These are phyloP conservation scores for Pseudochirops corinnae DNA, from an alignment of 2,797 vertebrate genomes.

Conservation along the genomic window DNA sequence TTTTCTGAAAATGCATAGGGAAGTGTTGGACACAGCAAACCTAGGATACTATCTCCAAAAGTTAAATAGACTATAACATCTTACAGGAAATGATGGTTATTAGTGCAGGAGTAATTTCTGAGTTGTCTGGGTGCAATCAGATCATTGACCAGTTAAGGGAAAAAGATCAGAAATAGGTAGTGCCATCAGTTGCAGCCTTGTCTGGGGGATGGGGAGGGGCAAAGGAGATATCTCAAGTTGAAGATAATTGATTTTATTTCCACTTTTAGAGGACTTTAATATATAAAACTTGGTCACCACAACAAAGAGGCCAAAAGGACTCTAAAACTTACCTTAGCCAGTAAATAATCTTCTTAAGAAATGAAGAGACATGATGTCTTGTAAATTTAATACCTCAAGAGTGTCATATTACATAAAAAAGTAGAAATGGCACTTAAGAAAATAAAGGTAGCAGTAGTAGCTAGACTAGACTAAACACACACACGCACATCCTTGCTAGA, in stretches of 20 bases:
- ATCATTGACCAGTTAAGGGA: not conserved
- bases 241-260: not conserved
- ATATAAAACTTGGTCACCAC: not conserved
- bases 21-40: not conserved
- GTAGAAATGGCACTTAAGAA: not conserved
- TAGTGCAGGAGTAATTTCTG: not conserved
- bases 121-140: not conserved
- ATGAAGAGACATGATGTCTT: not conserved
- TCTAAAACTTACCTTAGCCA: not conserved
- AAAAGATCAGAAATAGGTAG: not conserved
- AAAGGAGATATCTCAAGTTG: not conserved
- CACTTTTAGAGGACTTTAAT: not conserved
- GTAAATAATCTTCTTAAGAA: not conserved
- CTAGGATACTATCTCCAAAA: not conserved
- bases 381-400: not conserved
- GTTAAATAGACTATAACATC: not conserved
- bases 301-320: not conserved
- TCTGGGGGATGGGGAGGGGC: not conserved
- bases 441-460: not conserved
- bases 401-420: not conserved
- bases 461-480: not conserved
- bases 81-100: not conserved
- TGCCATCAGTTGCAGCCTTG: not conserved
- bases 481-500: not conserved
- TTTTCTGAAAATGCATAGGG: not conserved